phyloP scores from a whole-genome alignment of 2,113 vertebrate species.

The Bostrychus sinensis region DNA sequence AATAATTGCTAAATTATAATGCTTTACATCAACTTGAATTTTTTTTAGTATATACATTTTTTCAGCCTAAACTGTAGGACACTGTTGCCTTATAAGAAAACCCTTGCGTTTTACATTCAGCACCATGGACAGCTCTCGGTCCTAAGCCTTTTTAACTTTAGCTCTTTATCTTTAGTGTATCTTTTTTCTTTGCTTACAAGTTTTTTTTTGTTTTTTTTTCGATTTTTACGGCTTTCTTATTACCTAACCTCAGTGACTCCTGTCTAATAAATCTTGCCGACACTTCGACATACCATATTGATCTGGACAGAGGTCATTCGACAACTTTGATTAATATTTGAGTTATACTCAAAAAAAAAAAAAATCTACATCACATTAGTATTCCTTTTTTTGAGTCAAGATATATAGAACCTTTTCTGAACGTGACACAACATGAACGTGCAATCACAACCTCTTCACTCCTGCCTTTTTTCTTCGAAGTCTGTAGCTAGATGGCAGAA shows the following conservation, averaged over 20 bases:
- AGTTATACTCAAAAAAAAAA: conserved; percentile 25
- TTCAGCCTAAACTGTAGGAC: too few relatives aligned
- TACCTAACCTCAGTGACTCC: conserved; percentile 38
- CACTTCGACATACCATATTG: conserved; percentile 40
- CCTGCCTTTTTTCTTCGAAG: conserved; percentile 31
- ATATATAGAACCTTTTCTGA: too few relatives aligned
- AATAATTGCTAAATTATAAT: too few relatives aligned
- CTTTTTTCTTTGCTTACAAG: not conserved
- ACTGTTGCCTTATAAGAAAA: not conserved
- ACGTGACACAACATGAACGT: not conserved
- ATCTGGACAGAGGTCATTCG: conserved; percentile 52
- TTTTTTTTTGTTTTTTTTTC: not conserved
- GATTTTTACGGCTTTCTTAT: conserved; percentile 29
- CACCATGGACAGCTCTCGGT: conserved; percentile 66
- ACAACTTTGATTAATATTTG: conserved; percentile 46
- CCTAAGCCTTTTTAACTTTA: not conserved
- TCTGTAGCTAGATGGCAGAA: conserved; percentile 77
- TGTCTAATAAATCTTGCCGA: conserved; percentile 53
- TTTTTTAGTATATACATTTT: too few relatives aligned
- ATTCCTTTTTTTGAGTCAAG: too few relatives aligned
- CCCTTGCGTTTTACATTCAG: conserved; percentile 45
- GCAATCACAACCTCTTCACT: conserved; percentile 22
- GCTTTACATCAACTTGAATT: too few relatives aligned
- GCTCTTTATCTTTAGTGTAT: too few relatives aligned
- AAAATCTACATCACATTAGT: too few relatives aligned